Base-by-base conservation (phyloP, 1,140 invertebrate species). In the Drosophila melanica region DNA sequence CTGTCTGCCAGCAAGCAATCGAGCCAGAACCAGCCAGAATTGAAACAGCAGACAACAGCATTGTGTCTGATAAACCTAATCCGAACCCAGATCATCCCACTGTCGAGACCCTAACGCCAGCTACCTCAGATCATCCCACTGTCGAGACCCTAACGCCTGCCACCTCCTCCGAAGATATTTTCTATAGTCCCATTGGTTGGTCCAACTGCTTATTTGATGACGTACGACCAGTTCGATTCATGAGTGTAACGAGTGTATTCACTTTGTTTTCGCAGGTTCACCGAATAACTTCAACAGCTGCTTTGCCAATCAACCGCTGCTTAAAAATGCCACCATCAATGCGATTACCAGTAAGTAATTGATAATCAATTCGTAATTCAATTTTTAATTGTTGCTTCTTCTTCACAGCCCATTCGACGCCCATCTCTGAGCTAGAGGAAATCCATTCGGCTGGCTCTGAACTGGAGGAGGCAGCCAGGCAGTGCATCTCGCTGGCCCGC, bases 121-220 rank as follows among this genome's bases (percentile, higher is more conserved):
- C 57, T 64, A 77, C 57, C 57, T 62, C 42, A 33, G 50, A 64
- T 8, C 23, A 39, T 50, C 33, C 76, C 77, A 70, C 63, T 54
- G 42, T 30, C 41, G 77, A 80, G 75, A 37, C 59, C 59, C 59
- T 45, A 62, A 42, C 59, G 23, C 47, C 18, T 11, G 44, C 57
- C 59, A 77, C 57, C 51, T 91, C 90, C 51, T 71, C 87, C 33
- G 90, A 91, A 73, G 90, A 91, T 60, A 75, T 90, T 33, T 91
- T 81, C 64, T 90, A 90, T 80, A 91, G 90, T 72, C 90, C 90
- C 53, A 84, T 91, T 47, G 90, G 90, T 91, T 74, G 65, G 90
- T 90, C 23, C 14, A 18, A 41, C n/a, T 44, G 3, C 3, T 7
- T 44, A 7, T 18, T 8, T 18, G 3, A n/a, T n/a, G n/a, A n/a